These are phyloP conservation scores for Pyrocephalus nanus DNA, from an alignment of 2,797 vertebrate genomes.

Conservation along the genomic window DNA sequence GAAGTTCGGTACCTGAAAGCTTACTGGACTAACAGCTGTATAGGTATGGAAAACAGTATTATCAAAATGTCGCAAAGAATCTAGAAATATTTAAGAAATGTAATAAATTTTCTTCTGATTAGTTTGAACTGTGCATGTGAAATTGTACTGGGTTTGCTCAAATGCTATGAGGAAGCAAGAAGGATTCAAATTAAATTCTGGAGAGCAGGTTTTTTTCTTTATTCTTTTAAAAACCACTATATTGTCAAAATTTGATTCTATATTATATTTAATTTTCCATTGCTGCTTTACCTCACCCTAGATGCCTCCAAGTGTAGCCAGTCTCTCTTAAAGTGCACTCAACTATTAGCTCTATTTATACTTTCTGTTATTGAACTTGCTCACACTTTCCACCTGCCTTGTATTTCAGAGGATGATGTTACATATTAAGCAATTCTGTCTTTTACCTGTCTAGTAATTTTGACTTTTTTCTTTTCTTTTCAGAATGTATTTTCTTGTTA, in stretches of 20 bases:
- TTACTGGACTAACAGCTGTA: not conserved
- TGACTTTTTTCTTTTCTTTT: not conserved
- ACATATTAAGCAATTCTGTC: slow-evolving; percentile 41
- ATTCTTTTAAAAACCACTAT: slow-evolving; percentile 39
- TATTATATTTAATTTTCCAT: slow-evolving; percentile 32
- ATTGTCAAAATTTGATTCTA: slow-evolving; percentile 21
- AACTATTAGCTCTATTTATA: slow-evolving; percentile 39
- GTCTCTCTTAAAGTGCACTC: not conserved
- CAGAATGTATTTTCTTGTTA: slow-evolving; percentile 46
- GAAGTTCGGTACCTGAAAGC: not conserved
- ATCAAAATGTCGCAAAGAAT: slow-evolving; percentile 46
- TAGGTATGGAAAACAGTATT: slow-evolving; percentile 12
- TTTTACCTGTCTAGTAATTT: slow-evolving; percentile 37
- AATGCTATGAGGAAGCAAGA: slow-evolving; percentile 51
- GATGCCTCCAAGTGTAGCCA: slow-evolving; percentile 39
- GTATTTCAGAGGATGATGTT: slow-evolving; percentile 4
- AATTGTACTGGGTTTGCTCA: slow-evolving; percentile 15
- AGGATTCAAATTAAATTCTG: slow-evolving; percentile 45
- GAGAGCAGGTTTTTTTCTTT: slow-evolving; percentile 16
- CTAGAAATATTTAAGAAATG: slow-evolving; percentile 49
- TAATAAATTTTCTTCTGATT: slow-evolving; percentile 52
- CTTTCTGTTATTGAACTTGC: slow-evolving; percentile 42
- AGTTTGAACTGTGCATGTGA: slow-evolving; percentile 27
- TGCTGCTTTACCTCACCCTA: slow-evolving; percentile 23
- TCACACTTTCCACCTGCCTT: not conserved